Base-by-base conservation (phyloP, 2,888 invertebrate genomes). In the Amorpha juglandis region DNA sequence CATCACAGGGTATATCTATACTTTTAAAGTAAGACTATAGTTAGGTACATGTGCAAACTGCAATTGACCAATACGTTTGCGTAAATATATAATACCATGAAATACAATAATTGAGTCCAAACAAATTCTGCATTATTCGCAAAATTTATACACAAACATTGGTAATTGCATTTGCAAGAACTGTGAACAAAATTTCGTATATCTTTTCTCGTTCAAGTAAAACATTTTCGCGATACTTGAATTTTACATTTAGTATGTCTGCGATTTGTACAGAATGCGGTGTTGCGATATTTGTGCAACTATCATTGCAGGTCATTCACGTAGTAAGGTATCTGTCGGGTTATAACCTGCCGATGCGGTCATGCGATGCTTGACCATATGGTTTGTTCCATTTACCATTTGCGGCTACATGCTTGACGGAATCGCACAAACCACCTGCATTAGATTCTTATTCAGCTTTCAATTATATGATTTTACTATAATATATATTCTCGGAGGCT, bases 281-380 rank as follows among this genome's bases (percentile, higher is more conserved):
- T 75, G 76, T 74, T 78, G 79, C 80, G 80, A 78, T 77, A 78
- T 85, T 84, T 86, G 81, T 88, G 88, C 89, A 84, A 83, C 87
- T 90, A 85, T 90, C 86, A 87, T 91, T 91, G 75, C 91, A 91
- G 91, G 91, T 91, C 84, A 84, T 83, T 80, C 82, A 78, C 84
- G 78, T 86, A 83, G 82, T 85, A 84, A 78, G 51, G 52, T 47
- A 62, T 65, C 65, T 75, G 80, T 86, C 82, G 87, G 83, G 81
- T 84, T 81, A 78, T 75, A 68, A 77, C 80, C 76, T 79, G 78
- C 84, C 80, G 84, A 78, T 75, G 86, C 82, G 89, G 88, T 88
- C 87, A 85, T 85, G 82, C 86, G 85, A 86, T 82, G 86, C 87
- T 87, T 90, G 90, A 89, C 87, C 89, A 83, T 81, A 85, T 83